Base-by-base conservation (phyloP, 2,113 vertebrate genomes). In the Erpornis zantholeuca region DNA sequence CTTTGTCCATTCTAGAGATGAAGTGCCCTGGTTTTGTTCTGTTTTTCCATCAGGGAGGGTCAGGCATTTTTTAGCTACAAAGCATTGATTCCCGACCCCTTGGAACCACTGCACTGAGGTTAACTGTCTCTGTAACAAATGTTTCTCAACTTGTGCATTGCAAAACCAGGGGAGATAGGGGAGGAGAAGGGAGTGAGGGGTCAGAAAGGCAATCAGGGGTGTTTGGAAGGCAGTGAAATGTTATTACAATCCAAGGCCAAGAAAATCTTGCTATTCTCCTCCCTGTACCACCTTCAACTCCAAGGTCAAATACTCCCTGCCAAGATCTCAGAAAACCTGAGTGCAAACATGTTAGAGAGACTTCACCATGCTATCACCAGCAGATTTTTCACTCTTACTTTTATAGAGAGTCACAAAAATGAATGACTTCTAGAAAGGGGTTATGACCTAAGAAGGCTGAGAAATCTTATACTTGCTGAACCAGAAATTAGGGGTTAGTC, bases 141-240 rank as follows among this genome's bases (percentile, higher is more conserved):
- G 28, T 91, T 96, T 92, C 75, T 80, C 79, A 93, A 82, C 50
- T 80, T 54, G 14, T 22, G 42, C 38, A 54, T 88, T 93, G 90
- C 85, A 95, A 95, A 96, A 92, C 59, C n/a, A 33, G 53, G 14
- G 11, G 61, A 82, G 70, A 88, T 61, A 65, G 42, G 50, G 82
- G 49, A 94, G 84, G 65, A 93, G 63, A 94, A 96, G 92, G 92
- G 92, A 95, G 82, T 85, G 66, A 93, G 68, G 85, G 90, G 88
- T 97, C 94, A 97, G 88, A 95, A 95, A 92, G 92, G 66, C 90
- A 95, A 47, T 70, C 57, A 36, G 22, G 49, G 81, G 57, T 70
- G 79, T 50, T 88, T 88, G 42, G 22, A 82, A 94, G 42, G 79
- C 68, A 86, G 3, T 93, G 85, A 94, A 93, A 72, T 95, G 71